Conservation (phyloP, 2,797 vertebrate genomes). For the Malurus leucopterus region DNA sequence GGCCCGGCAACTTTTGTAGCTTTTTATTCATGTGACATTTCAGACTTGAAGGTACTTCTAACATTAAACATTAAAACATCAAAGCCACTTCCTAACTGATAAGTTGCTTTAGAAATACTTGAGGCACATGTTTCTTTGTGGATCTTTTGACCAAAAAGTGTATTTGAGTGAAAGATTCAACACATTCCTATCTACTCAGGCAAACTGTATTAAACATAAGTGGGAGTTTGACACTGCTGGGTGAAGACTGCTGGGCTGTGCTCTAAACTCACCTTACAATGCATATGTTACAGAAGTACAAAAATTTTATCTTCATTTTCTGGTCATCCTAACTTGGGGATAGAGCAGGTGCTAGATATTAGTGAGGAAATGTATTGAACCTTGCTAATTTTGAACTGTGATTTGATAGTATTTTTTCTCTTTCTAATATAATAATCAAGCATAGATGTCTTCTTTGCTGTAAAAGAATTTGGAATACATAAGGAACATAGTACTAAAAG, state of each 20-base stretch:
- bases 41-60: conserved; percentile 33
- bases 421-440: background rate
- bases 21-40: background rate
- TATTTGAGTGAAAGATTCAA: background rate
- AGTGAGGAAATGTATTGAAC: background rate
- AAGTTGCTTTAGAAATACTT: conserved; percentile 49
- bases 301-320: background rate
- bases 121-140: conserved; percentile 13
- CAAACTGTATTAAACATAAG: background rate
- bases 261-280: background rate
- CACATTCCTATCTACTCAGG: background rate
- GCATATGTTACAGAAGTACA: background rate
- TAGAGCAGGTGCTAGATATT: background rate
- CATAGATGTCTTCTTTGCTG: background rate
- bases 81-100: conserved; percentile 25
- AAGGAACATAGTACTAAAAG: background rate
- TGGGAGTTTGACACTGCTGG: background rate
- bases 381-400: background rate
- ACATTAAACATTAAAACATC: conserved; percentile 48
- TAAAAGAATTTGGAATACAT: background rate
- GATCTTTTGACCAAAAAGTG: background rate
- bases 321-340: background rate
- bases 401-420: background rate
- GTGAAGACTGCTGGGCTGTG: background rate
- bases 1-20: conserved; percentile 21